Base-by-base conservation (phyloP, 2,888 invertebrate genomes). In the Erannis defoliaria region DNA sequence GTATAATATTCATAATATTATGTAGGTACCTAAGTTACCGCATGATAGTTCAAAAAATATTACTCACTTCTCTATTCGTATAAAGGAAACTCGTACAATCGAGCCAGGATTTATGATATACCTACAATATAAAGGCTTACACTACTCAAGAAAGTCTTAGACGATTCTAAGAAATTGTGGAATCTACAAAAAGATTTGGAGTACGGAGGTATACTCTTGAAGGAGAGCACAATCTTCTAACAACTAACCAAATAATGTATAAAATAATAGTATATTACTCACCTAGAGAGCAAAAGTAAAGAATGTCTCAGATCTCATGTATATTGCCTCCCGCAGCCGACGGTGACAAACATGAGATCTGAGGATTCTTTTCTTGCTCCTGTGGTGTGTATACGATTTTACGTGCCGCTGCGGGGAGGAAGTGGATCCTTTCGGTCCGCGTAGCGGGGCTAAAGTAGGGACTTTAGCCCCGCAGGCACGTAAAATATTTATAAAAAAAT, bases 91-190 rank as follows among this genome's bases (percentile, higher is more conserved):
- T 16, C 45, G 4, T 31, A 31, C n/a, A 46, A 19, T 46, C 5
- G 31, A 1, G 31, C 6, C 18, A 19, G 31, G 46, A 33, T 46
- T 46, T 46, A 46, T 46, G 46, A 33, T 18, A 46, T 18, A n/a
- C n/a, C n/a, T n/a, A 29, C 45, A 45, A 29, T 23, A 45, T 31
- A 33, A 46, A 46, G 18, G 16, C 16, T 16, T 33, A 31, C 31
- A 26, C 19, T 18, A n/a, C 31, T 46, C 12, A 23, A 33, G 18
- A 31, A 31, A 31, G 18, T n/a, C 31, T 46, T 19, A 6, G 12
- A 18, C 3, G 14, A 12, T 46, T 46, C 29, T 31, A 31, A 23
- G 21, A 23, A 43, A n/a, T 12, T 42, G 21, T 12, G 21, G n/a
- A n/a, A n/a, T 14, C 8, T 43, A 8, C 14, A 23, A 23, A 23